These are phyloP conservation scores for Congeria kusceri DNA, from an alignment of 2,888 invertebrate species.

Conservation along the genomic window DNA sequence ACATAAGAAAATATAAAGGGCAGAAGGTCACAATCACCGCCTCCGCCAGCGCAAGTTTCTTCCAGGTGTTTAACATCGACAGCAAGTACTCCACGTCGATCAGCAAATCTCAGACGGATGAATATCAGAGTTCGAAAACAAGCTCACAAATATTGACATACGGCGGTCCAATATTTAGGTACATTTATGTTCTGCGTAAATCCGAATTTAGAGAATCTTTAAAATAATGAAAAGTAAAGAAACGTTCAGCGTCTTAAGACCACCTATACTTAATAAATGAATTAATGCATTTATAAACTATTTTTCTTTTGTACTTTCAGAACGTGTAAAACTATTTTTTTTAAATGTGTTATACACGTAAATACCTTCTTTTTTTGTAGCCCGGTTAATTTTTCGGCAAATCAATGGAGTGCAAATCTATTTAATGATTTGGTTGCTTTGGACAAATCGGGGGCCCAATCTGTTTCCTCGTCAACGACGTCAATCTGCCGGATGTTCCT, in stretches of 20 bases:
- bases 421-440: constrained; percentile 75
- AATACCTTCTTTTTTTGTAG: no score
- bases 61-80: constrained; percentile 58
- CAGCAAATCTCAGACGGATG: constrained; percentile 40
- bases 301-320: no score
- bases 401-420: constrained; percentile 68
- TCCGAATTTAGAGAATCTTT: no score
- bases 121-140: constrained; percentile 62
- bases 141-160: constrained; percentile 61
- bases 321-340: no score
- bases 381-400: constrained; percentile 69
- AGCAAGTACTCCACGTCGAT: constrained; percentile 47
- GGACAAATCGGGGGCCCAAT: constrained; percentile 79
- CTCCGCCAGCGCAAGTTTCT: constrained; percentile 73
- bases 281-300: no score
- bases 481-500: constrained; percentile 74
- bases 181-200: no score
- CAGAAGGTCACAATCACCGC: constrained; percentile 58
- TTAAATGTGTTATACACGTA: no score
- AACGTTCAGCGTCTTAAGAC: no score
- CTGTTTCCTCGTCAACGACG: constrained; percentile 69
- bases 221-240: no score
- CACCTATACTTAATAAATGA: no score
- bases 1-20: constrained; percentile 44
- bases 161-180: constrained; percentile 71